These are phyloP conservation scores for Colistium nudipinnis DNA, from an alignment of 2,113 vertebrate genomes.

Conservation along the genomic window DNA sequence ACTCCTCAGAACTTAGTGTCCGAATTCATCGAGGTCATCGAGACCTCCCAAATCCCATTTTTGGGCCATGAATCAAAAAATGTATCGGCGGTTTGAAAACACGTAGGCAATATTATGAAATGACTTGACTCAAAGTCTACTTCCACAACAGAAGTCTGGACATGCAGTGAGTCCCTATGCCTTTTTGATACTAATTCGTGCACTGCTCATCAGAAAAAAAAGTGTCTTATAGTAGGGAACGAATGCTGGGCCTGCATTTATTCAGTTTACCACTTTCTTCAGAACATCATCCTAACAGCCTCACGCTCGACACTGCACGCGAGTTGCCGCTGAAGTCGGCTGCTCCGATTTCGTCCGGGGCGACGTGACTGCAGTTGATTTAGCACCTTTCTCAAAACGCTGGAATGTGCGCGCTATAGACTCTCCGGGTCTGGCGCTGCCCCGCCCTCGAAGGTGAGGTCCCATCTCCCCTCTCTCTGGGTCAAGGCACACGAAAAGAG, in stretches of 20 bases:
- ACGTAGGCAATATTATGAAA: too few relatives aligned
- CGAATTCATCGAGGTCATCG: too few relatives aligned
- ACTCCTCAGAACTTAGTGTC: too few relatives aligned
- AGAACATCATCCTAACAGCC: neutral
- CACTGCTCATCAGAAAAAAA: neutral
- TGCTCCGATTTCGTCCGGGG: neutral
- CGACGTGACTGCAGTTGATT: neutral
- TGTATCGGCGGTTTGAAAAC: too few relatives aligned
- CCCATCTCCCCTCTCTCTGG: too few relatives aligned
- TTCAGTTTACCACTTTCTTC: neutral
- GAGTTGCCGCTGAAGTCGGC: neutral
- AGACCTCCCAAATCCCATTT: too few relatives aligned
- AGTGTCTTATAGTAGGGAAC: neutral
- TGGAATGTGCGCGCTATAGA: neutral
- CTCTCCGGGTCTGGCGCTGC: neutral
- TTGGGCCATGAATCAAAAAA: too few relatives aligned
- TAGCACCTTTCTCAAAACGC: neutral
- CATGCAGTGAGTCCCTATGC: neutral
- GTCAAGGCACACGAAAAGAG: too few relatives aligned
- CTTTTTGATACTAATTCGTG: neutral
- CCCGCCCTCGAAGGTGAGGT: too few relatives aligned
- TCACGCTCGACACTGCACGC: neutral
- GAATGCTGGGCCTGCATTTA: neutral
- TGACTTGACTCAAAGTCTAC: too few relatives aligned
- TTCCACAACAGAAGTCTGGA: too few relatives aligned